These are phyloP conservation scores for Gasterosteus nipponicus DNA, from an alignment of 2,113 vertebrate genomes.

Conservation along the genomic window DNA sequence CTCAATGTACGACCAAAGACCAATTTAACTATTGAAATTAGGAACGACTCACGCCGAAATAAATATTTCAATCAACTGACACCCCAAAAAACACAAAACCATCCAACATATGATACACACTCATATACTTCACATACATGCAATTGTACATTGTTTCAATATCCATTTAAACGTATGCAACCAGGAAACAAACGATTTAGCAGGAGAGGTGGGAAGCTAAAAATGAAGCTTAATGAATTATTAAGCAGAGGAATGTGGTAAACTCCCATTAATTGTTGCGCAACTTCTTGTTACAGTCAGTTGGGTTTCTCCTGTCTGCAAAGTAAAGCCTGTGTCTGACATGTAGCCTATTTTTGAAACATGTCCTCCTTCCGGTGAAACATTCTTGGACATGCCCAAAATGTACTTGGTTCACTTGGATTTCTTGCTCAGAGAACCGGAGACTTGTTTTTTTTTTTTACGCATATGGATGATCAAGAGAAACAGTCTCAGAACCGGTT, in stretches of 20 bases:
- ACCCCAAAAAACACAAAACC: neutral
- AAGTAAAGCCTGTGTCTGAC: neutral
- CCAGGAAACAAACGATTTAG: neutral
- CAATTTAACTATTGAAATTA: no score
- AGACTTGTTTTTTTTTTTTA: neutral
- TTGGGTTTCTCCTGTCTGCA: neutral
- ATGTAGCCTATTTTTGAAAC: neutral
- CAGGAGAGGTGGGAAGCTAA: neutral
- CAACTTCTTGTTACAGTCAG: neutral
- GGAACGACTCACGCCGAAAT: neutral
- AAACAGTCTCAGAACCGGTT: slow-evolving; percentile 37
- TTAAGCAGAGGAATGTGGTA: neutral
- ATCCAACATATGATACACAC: neutral
- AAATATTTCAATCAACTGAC: slow-evolving; percentile 2
- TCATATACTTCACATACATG: neutral
- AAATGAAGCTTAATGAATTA: neutral
- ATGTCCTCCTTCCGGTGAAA: neutral
- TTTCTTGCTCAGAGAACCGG: neutral
- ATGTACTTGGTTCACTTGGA: slow-evolving; percentile 10
- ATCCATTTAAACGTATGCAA: neutral
- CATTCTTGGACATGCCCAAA: neutral
- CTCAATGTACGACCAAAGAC: no score
- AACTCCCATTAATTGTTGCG: neutral
- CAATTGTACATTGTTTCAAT: neutral
- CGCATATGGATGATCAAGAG: neutral